Conservation (phyloP, 1,140 invertebrate genomes). For the Drosophila pseudoananassae region DNA sequence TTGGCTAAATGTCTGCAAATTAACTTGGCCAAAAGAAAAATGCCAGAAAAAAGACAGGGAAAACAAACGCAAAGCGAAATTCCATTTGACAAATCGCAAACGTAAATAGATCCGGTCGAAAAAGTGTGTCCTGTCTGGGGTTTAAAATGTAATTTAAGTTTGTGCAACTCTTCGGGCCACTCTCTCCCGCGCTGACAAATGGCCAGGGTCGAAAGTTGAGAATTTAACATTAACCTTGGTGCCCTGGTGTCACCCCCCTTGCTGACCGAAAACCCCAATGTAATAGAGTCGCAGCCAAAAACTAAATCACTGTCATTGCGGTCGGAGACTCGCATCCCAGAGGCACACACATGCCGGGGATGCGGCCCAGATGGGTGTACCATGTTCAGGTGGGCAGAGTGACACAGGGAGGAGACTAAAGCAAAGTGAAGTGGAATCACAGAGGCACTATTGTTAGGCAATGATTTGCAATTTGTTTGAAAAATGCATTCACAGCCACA, state of each 20-base stretch:
- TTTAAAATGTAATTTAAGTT: constrained; percentile 70
- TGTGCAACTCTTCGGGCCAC: constrained; percentile 30
- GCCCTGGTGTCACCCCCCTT: background rate
- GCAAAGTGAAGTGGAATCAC: constrained; percentile 39
- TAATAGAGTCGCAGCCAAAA: constrained; percentile 77
- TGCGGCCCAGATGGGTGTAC: background rate
- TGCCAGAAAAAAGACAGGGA: background rate
- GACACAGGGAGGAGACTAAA: constrained; percentile 7
- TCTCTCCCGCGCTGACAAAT: constrained; percentile 48
- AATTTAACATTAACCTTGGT: constrained; percentile 64
- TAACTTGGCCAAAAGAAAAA: constrained; percentile 49
- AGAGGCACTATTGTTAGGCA: constrained; percentile 75
- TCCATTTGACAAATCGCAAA: constrained; percentile 64
- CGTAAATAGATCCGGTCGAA: constrained; percentile 43
- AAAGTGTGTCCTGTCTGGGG: constrained; percentile 20
- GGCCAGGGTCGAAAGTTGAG: constrained; percentile 50
- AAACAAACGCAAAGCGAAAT: constrained; percentile 28
- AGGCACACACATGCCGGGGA: constrained; percentile 20
- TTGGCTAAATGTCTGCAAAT: constrained; percentile 55
- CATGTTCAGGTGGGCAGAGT: background rate
- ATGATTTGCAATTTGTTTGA: constrained; percentile 82
- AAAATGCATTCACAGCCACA: constrained; percentile 80
- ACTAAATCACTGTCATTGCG: constrained; percentile 80
- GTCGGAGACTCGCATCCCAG: constrained; percentile 62
- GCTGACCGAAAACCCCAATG: constrained; percentile 39